Base-by-base conservation (phyloP, 1,140 invertebrate species). In the Anadara kagoshimensis region DNA sequence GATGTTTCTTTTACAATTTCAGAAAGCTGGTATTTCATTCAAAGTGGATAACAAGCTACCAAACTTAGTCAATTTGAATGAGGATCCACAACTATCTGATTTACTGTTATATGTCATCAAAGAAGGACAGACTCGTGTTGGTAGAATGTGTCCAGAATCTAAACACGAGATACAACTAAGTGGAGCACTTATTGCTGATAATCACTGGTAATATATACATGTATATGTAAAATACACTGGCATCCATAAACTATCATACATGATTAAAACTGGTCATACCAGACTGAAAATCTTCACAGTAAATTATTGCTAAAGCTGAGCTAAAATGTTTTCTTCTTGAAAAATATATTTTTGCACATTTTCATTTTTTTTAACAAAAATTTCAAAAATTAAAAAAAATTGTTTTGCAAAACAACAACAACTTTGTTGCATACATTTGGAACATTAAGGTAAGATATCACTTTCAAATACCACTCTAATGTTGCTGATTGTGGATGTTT, bases 41-140 rank as follows among this genome's bases (percentile, higher is more conserved):
- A 88, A 88, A 64, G 79, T 89, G 2, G 86, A 90, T 75, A 86
- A 86, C 57, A 74, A 76, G 16, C 76, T 85, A 41, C 90, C 90
- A 0, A 86, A 91, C 82, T 84, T 94, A 12, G 90, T 94, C 16
- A 94, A 94, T 89, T 90, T 94, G 22, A 91, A 92, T 54, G 92
- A 93, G 51, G 93, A 94, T 88, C 93, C 93, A 8, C 92, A 93
- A 83, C 84, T 94, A n/a, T 93, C 92, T 2, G 93, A 93, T 79
- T 93, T 92, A 7, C 87, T 94, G 65, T 90, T 93, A 71, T 94
- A 94, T 83, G 84, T 93, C 0, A 83, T 94, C 56, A 88, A 89
- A 51, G 81, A 87, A 56, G 90, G 90, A 2, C 75, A 84, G 44
- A 90, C 90, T 2, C 78, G 77, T 14, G 82, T 91, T 20, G 90